Evolutionary conservation across 1,140 invertebrate species (phyloP).

Genomic region (Psilanteris sp.): DNA sequence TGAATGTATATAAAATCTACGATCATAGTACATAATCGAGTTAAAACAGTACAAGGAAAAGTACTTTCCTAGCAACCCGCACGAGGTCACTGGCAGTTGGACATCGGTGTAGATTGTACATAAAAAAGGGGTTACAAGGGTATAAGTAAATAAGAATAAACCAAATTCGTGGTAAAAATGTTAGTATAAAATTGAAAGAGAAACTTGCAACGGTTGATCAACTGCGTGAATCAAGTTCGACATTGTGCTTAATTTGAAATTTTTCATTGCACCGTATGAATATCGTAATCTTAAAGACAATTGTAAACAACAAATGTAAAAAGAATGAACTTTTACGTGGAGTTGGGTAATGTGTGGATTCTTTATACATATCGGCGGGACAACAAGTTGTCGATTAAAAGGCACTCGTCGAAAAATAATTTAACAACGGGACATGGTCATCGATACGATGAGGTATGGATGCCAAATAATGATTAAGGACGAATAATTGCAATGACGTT

Average conservation of each 20-base stretch:
- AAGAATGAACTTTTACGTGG: constrained; percentile 26
- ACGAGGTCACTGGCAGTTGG: constrained; percentile 6
- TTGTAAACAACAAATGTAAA: constrained; percentile 6
- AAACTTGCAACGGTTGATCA: constrained; percentile 53
- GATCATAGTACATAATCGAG: constrained; percentile 54
- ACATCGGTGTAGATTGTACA: constrained; percentile 22
- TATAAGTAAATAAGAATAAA: no score
- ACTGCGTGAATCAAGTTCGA: constrained; percentile 23
- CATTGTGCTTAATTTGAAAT: constrained; percentile 28
- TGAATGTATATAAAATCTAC: constrained; percentile 59
- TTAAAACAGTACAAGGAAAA: constrained; percentile 37
- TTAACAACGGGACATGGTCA: constrained; percentile 65
- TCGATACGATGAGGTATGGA: constrained; percentile 11
- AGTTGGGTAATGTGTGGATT: constrained; percentile 18
- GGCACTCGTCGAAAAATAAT: constrained; percentile 78
- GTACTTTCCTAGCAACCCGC: constrained; percentile 43
- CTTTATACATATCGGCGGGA: constrained; percentile 31
- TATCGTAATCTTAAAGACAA: background rate
- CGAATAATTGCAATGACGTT: constrained; percentile 61
- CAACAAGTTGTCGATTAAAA: constrained; percentile 72
- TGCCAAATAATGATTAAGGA: no score
- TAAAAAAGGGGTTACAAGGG: no score
- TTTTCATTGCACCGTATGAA: constrained; percentile 15
- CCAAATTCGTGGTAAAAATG: no score
- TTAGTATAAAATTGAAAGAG: no score